A percentile compares a stretch with the other conserved stretches of the same genome.
Conservation (phyloP, 2,797 vertebrate genomes). For the Gymnoscopelus microlampas region DNA sequence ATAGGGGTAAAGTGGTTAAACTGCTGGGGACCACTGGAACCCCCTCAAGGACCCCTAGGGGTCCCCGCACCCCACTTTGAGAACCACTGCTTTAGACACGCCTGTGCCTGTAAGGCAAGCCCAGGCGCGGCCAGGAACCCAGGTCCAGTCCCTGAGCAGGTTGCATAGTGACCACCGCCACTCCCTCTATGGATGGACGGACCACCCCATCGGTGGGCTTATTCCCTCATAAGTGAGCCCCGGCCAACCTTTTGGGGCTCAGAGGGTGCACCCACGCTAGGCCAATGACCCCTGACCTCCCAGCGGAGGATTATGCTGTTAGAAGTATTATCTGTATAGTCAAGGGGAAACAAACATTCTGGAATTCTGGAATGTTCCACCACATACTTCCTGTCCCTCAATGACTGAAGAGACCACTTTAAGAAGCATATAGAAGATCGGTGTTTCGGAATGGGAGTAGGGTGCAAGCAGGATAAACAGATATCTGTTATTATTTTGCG, state of each 20-base stretch:
- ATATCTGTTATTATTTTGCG: neutral
- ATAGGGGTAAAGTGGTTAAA: too few relatives aligned
- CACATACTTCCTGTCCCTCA: constrained; percentile 7
- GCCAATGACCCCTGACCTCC: constrained; percentile 19
- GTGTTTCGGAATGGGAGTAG: neutral
- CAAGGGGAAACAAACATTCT: constrained; percentile 11
- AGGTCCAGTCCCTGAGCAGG: neutral
- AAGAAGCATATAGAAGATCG: neutral
- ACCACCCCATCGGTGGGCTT: constrained; percentile 26
- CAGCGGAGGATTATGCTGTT: constrained; percentile 11
- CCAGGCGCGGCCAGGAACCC: neutral
- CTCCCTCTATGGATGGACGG: neutral
- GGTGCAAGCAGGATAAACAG: neutral
- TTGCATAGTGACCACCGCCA: constrained; percentile 5
- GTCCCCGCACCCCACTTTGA: too few relatives aligned
- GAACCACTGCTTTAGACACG: too few relatives aligned
- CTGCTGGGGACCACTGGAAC: too few relatives aligned
- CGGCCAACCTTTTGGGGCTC: constrained; percentile 6
- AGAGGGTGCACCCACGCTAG: neutral
- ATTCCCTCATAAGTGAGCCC: constrained; percentile 10
- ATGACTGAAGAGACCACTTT: constrained; percentile 3
- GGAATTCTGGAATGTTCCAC: constrained; percentile 1
- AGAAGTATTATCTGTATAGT: constrained; percentile 14
- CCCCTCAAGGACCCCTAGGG: too few relatives aligned
- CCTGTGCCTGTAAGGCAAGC: neutral